Conservation (phyloP, 2,113 vertebrate genomes). For the Anguilla rostrata region DNA sequence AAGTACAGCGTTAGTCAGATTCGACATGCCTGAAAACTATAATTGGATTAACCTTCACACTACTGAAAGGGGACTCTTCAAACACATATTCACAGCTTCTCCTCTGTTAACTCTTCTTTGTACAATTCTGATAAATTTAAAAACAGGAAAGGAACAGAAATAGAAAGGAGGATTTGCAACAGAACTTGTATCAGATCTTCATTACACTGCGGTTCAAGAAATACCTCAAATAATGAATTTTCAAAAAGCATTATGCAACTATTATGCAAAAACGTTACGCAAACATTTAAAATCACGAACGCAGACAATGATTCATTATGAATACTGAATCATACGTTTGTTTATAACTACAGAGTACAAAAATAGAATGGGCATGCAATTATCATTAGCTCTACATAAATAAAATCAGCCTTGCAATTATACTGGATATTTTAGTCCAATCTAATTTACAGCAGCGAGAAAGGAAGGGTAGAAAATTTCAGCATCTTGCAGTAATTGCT, state of each 20-base stretch:
- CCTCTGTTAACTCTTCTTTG: not conserved
- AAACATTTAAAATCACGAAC: not conserved
- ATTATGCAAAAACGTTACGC: not conserved
- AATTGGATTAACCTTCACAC: not conserved
- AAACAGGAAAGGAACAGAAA: not conserved
- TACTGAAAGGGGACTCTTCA: not conserved
- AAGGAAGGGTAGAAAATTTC: not conserved
- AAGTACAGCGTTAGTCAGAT: not conserved
- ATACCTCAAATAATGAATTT: not conserved
- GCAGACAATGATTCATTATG: not conserved
- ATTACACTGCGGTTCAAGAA: not conserved
- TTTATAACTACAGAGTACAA: not conserved
- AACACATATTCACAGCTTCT: not conserved
- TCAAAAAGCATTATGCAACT: not conserved
- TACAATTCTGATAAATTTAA: not conserved
- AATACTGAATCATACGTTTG: not conserved
- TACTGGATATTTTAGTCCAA: not conserved
- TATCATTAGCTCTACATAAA: not conserved
- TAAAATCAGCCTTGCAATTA: not conserved
- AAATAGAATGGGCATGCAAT: not conserved
- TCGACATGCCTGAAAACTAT: not conserved
- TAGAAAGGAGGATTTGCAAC: not conserved
- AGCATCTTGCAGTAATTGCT: not conserved
- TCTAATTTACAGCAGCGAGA: not conserved
- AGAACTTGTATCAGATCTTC: not conserved